A percentile compares a stretch with the other conserved stretches of the same genome.
Evolutionary conservation across 2,888 invertebrate species (phyloP).

Genomic region (Drosophila ezoana): DNA sequence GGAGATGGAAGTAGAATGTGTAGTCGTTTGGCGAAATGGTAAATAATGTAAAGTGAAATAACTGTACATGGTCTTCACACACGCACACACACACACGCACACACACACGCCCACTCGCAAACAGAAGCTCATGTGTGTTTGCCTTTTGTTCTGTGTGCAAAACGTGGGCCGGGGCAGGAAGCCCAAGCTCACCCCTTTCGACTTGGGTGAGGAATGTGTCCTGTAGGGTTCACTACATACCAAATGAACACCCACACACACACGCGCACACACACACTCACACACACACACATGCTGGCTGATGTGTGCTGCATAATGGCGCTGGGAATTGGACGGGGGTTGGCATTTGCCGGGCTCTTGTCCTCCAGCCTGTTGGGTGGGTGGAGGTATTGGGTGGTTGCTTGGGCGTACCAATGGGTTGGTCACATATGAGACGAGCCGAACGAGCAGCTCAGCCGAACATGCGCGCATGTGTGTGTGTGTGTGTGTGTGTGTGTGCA

Average conservation of each 20-base stretch:
- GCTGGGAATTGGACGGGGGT: slow-evolving; percentile 57
- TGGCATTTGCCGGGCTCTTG: slow-evolving; percentile 51
- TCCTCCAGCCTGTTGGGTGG: slow-evolving; percentile 46
- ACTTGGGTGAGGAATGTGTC: slow-evolving; percentile 76
- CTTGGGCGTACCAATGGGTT: slow-evolving; percentile 49
- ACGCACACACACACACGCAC: slow-evolving; percentile 25
- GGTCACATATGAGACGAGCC: slow-evolving; percentile 58
- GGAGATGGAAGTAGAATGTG: slow-evolving; percentile 2
- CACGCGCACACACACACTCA: slow-evolving; percentile 14
- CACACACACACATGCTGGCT: slow-evolving; percentile 11
- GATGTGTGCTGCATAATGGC: slow-evolving; percentile 62
- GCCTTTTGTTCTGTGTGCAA: slow-evolving; percentile 57
- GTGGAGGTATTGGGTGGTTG: slow-evolving; percentile 31
- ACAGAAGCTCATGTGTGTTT: slow-evolving; percentile 43
- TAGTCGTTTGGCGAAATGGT: slow-evolving; percentile 72
- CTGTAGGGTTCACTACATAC: slow-evolving; percentile 80
- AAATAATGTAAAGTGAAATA: slow-evolving; percentile 80
- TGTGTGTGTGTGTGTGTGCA: slow-evolving; percentile 9
- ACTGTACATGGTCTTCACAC: slow-evolving; percentile 72
- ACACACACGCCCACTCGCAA: slow-evolving; percentile 7
- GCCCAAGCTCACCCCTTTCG: slow-evolving; percentile 58
- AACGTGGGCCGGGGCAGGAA: slow-evolving; percentile 17
- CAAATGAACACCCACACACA: slow-evolving; percentile 71
- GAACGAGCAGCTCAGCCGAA: slow-evolving; percentile 44
- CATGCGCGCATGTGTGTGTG: slow-evolving; percentile 4